Conservation (phyloP, 1,140 invertebrate genomes). For the Drosophila murphyi region DNA sequence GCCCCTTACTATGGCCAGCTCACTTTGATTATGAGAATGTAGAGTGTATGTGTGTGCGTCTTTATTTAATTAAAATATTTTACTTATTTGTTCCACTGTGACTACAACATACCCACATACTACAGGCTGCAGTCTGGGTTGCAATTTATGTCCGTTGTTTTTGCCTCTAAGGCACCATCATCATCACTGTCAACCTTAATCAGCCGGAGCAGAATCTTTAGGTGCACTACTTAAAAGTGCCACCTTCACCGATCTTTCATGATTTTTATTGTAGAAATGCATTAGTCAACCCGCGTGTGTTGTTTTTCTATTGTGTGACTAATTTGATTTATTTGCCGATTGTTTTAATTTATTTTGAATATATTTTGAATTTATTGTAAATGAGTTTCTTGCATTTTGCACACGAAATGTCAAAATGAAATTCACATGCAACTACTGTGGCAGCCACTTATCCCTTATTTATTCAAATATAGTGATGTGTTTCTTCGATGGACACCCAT, state of each 20-base stretch:
- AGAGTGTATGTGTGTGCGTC: constrained; percentile 44
- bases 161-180: constrained; percentile 37
- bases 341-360: constrained; percentile 49
- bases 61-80: constrained; percentile 81
- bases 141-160: constrained; percentile 66
- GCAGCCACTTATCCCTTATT: constrained; percentile 57
- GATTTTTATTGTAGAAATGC: constrained; percentile 61
- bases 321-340: constrained; percentile 62
- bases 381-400: constrained; percentile 41
- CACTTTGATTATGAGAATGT: constrained; percentile 17
- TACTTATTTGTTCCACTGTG: constrained; percentile 51
- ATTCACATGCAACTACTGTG: constrained; percentile 74
- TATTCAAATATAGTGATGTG: constrained; percentile 29
- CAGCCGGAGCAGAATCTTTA: constrained; percentile 34
- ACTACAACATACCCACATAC: background rate
- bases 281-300: constrained; percentile 61
- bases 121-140: constrained; percentile 17
- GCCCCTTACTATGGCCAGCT: constrained; percentile 15
- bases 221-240: constrained; percentile 17
- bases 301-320: constrained; percentile 59
- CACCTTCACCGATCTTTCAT: constrained; percentile 37
- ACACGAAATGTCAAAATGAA: constrained; percentile 57
- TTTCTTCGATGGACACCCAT: background rate
- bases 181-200: constrained; percentile 38
- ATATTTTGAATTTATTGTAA: constrained; percentile 52